phyloP scores from a whole-genome alignment of 2,888 invertebrate genomes.

The Agrotis ipsilon region DNA sequence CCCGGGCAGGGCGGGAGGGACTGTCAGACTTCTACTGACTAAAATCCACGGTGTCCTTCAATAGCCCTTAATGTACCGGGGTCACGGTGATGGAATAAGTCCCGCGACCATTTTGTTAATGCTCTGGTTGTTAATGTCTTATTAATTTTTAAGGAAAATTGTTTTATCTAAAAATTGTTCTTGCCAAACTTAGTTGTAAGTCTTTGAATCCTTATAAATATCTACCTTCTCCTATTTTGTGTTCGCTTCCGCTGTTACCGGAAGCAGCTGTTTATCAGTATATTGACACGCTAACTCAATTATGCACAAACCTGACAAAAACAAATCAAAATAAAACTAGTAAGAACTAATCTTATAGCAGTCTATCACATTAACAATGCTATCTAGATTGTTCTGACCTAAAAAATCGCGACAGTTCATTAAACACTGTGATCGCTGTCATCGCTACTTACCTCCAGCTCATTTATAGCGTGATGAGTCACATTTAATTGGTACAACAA shows the following conservation, averaged over 20 bases:
- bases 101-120: not conserved
- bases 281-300: not conserved
- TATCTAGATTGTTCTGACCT: conserved; percentile 51
- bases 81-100: no score
- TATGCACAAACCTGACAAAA: no score
- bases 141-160: not conserved
- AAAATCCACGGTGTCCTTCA: no score
- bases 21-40: no score
- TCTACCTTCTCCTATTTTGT: not conserved
- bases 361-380: conserved; percentile 34
- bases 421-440: conserved; percentile 48
- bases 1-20: no score
- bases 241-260: not conserved
- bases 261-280: not conserved
- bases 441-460: conserved; percentile 32
- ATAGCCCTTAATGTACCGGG: no score
- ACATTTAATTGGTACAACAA: conserved; percentile 60
- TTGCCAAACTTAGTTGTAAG: not conserved
- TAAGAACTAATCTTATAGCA: conserved; percentile 16
- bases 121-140: not conserved
- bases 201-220: not conserved
- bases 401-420: conserved; percentile 62
- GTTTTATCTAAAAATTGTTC: not conserved
- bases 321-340: conserved; percentile 6
- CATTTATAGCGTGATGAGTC: conserved; percentile 55